These are phyloP conservation scores for Hoplodrina ambigua DNA, from an alignment of 2,888 invertebrate genomes.

Conservation along the genomic window DNA sequence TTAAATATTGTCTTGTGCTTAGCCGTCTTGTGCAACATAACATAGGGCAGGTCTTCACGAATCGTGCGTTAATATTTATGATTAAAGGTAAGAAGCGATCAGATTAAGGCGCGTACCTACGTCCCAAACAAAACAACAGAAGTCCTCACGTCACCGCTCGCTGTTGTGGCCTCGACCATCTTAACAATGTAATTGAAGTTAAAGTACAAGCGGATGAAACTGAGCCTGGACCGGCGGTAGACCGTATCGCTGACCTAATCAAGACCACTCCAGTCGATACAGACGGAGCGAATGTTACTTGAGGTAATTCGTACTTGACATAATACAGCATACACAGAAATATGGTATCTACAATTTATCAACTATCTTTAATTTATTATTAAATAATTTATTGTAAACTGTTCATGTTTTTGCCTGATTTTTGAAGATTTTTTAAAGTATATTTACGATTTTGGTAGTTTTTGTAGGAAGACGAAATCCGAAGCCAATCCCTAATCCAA, in stretches of 20 bases:
- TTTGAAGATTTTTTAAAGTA: too few species aligned
- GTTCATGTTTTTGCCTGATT: too few species aligned
- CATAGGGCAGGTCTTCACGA: conserved; percentile 44
- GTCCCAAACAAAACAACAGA: conserved; percentile 55
- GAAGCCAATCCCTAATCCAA: too few species aligned
- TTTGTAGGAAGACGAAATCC: too few species aligned
- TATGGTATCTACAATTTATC: too few species aligned
- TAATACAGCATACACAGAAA: too few species aligned
- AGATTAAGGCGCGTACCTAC: conserved; percentile 69
- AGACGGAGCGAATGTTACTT: background rate
- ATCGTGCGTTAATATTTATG: conserved; percentile 60
- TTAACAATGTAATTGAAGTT: conserved; percentile 8
- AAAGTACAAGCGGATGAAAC: background rate
- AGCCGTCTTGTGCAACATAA: background rate
- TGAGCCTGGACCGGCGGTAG: background rate
- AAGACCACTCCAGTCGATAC: too few species aligned
- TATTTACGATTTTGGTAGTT: too few species aligned
- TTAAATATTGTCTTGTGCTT: background rate
- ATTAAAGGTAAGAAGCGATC: conserved; percentile 80
- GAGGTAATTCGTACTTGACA: too few species aligned
- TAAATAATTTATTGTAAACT: too few species aligned
- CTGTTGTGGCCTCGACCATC: conserved; percentile 28
- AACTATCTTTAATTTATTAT: too few species aligned
- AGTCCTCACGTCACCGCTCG: conserved; percentile 40
- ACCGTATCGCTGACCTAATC: background rate